Evolutionary conservation across 2,888 invertebrate genomes (phyloP).

Genomic region (Encarsia formosa): DNA sequence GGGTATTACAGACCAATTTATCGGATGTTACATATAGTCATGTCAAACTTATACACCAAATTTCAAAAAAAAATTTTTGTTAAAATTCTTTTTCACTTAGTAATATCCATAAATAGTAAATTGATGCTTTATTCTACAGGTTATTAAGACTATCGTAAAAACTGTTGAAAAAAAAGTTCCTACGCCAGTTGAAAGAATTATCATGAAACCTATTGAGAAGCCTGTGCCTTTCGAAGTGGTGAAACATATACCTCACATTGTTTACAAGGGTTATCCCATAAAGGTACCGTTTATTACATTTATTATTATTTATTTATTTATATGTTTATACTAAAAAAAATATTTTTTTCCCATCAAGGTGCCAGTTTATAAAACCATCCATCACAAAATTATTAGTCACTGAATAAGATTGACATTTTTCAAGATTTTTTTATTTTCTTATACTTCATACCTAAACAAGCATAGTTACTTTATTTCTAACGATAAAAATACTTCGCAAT

Average conservation of each 20-base stretch:
- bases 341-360: constrained; percentile 65
- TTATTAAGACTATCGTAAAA: constrained; percentile 64
- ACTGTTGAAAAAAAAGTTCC: constrained; percentile 70
- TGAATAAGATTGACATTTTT: background rate
- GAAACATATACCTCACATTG: constrained; percentile 64
- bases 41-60: too few species aligned
- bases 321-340: too few species aligned
- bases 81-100: too few species aligned
- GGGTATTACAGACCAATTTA: too few species aligned
- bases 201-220: constrained; percentile 65
- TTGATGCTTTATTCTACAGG: constrained; percentile 53
- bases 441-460: too few species aligned
- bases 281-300: too few species aligned
- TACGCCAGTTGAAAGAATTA: constrained; percentile 64
- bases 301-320: too few species aligned
- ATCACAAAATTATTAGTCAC: constrained; percentile 56
- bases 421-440: too few species aligned
- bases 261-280: constrained; percentile 52
- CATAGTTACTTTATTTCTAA: too few species aligned
- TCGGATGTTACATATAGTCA: too few species aligned
- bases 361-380: constrained; percentile 65
- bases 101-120: background rate
- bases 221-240: constrained; percentile 65
- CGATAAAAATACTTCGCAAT: too few species aligned
- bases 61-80: too few species aligned